Evolutionary conservation across 2,113 vertebrate species (phyloP), one percentile per base, ranked within the genome.

Genomic region (Hepsetus odoe): DNA sequence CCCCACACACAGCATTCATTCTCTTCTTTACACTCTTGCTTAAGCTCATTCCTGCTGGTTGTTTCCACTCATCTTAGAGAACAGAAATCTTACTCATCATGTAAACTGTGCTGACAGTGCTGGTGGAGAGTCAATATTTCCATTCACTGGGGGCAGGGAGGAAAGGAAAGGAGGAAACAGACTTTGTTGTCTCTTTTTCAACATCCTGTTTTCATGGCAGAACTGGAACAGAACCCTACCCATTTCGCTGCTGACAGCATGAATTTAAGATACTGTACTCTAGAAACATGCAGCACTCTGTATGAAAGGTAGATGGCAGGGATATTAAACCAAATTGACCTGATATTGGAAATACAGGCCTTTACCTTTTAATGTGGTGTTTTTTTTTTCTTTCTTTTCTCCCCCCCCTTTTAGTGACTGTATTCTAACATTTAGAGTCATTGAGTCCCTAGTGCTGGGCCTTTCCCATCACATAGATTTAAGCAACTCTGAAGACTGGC

Each of bases 51-150:
- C 61, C n/a, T 76, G 12, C 16, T 4, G 20, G 26, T 66, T 20
- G 33, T 42, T 56, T 35, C 35, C 53, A 26, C 30, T 65, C 32
- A 20, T 78, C 28, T 24, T 26, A 49, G 20, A 38, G 38, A 44
- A 71, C 68, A 46, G 26, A 26, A 46, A 1, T 67, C 24, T 76
- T 56, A 28, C 62, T 42, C 51, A 46, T 53, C 38, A 68, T 28
- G 8, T 33, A 24, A 51, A 59, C 30, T 20, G 10, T 24, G 28
- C 14, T 59, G 55, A 70, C 28, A 46, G 26, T 38, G n/a, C n/a
- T n/a, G n/a, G 22, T 20, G 26, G 38, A 40, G 28, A 59, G 26
- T 22, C 33, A n/a, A 30, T 22, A 56, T 76, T 76, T 64, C 64
- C 44, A 5, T n/a, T 46, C 26, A 58, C 24, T 22, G 55, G 4